Evolutionary conservation across 2,888 invertebrate genomes (phyloP).

Genomic region (Linyphia triangularis): DNA sequence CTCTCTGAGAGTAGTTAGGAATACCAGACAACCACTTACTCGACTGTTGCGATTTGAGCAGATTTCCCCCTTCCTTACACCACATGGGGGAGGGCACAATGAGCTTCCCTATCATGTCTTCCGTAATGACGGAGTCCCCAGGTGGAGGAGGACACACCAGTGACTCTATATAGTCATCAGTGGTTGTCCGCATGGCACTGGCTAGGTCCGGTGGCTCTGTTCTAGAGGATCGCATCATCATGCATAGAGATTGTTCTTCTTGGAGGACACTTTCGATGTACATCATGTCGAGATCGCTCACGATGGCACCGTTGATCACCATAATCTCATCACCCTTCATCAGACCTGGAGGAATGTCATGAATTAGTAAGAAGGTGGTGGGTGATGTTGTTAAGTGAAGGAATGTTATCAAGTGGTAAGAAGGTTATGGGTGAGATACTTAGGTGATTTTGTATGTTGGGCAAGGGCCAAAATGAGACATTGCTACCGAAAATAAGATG

Average conservation of each 20-base stretch:
- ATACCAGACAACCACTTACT: slow-evolving; percentile 31
- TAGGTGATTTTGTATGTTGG: too few relatives aligned
- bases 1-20: too few relatives aligned
- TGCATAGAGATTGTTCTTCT: slow-evolving; percentile 94
- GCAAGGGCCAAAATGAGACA: too few relatives aligned
- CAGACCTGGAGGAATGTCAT: slow-evolving; percentile 85
- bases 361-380: not conserved
- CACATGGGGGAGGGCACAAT: slow-evolving; percentile 98
- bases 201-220: slow-evolving; percentile 82
- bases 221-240: slow-evolving; percentile 96
- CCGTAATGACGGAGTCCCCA: slow-evolving; percentile 92
- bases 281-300: slow-evolving; percentile 99
- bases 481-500: too few relatives aligned
- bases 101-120: slow-evolving; percentile 96
- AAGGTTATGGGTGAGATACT: not conserved
- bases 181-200: slow-evolving; percentile 79
- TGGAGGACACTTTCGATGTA: slow-evolving; percentile 97
- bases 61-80: slow-evolving; percentile 84
- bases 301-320: slow-evolving; percentile 98
- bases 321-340: slow-evolving; percentile 99
- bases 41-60: slow-evolving; percentile 73
- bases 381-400: not conserved
- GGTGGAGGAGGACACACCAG: slow-evolving; percentile 95
- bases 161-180: slow-evolving; percentile 95
- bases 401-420: not conserved